Evolutionary conservation across 2,113 vertebrate genomes (phyloP).

Genomic region (Merops nubicus): DNA sequence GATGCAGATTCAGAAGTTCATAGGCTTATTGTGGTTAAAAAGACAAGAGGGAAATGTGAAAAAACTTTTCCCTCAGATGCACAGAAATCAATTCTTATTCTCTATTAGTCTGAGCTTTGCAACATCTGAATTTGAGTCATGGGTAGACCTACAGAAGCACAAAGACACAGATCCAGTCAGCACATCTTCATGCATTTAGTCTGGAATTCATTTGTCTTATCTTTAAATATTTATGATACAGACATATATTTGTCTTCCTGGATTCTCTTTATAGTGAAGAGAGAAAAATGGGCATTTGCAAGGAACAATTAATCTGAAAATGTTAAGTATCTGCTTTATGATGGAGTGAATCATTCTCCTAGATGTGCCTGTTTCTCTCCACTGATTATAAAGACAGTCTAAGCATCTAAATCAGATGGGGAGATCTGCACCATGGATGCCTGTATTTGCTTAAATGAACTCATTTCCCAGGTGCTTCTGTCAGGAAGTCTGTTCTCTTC

Average conservation of each 20-base stretch:
- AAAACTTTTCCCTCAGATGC: neutral
- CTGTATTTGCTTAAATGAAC: neutral
- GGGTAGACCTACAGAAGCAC: neutral
- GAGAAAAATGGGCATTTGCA: neutral
- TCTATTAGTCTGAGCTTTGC: neutral
- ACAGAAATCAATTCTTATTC: neutral
- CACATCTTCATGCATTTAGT: neutral
- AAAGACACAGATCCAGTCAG: neutral
- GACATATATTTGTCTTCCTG: neutral
- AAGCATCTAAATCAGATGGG: neutral
- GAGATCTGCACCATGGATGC: neutral
- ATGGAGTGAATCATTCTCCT: neutral
- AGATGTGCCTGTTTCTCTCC: neutral
- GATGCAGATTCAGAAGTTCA: neutral
- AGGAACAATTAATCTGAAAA: neutral
- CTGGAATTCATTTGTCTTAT: neutral
- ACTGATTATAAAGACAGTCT: neutral
- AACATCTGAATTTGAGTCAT: neutral
- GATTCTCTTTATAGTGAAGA: neutral
- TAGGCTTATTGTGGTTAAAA: neutral
- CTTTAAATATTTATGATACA: conserved; percentile 39
- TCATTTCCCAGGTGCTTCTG: neutral
- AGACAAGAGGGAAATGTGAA: neutral
- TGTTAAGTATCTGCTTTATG: conserved; percentile 10
- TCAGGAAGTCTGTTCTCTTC: neutral